Conservation (phyloP, 2,113 vertebrate species). For the Sturnus vulgaris region DNA sequence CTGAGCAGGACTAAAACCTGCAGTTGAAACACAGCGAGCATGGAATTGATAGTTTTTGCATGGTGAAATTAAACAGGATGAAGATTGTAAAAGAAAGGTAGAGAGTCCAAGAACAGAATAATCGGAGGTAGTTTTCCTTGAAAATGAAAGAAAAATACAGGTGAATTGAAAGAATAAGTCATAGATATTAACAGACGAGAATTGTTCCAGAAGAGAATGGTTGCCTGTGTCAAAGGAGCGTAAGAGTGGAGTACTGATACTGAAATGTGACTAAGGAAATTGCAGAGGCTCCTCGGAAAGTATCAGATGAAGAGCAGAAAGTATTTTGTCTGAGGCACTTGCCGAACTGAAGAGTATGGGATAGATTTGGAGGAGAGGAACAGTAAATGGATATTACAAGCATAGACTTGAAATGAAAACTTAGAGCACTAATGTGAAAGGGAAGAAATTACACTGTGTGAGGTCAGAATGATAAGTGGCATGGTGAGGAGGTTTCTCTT, state of each 20-base stretch:
- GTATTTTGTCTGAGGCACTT: not conserved
- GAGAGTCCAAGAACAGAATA: not conserved
- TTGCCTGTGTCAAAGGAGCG: not conserved
- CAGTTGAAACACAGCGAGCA: not conserved
- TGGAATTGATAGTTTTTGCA: not conserved
- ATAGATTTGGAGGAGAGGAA: not conserved
- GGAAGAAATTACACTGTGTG: not conserved
- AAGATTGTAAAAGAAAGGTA: not conserved
- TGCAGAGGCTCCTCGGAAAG: not conserved
- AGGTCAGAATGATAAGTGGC: not conserved
- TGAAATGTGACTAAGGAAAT: not conserved
- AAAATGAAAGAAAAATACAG: not conserved
- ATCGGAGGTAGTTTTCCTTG: not conserved
- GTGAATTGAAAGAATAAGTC: not conserved
- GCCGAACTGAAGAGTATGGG: not conserved
- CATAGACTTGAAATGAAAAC: not conserved
- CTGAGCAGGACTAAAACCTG: not conserved
- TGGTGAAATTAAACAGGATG: not conserved
- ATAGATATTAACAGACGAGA: not conserved
- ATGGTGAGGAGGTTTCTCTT: not conserved
- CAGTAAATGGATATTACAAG: not conserved
- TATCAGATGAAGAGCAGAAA: not conserved
- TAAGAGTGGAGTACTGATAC: not conserved
- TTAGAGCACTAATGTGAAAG: not conserved
- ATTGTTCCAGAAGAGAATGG: not conserved